These are phyloP conservation scores for Lissonota sp. DNA, from an alignment of 2,888 invertebrate species.

Conservation along the genomic window DNA sequence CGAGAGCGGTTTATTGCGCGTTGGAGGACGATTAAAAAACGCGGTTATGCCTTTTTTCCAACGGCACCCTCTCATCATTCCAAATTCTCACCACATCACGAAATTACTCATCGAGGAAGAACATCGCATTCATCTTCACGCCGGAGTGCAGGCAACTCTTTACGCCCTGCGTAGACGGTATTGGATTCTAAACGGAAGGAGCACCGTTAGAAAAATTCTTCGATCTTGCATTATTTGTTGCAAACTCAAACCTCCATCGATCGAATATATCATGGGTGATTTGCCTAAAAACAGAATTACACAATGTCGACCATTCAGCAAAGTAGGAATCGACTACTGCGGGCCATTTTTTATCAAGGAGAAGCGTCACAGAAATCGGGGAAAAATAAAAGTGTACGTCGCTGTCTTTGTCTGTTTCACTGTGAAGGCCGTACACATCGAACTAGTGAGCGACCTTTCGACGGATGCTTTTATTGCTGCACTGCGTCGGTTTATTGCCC, in stretches of 20 bases:
- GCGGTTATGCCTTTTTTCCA: neutral
- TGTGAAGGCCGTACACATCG: constrained; percentile 59
- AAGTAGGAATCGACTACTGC: constrained; percentile 58
- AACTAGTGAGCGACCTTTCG: constrained; percentile 58
- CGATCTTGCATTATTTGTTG: constrained; percentile 36
- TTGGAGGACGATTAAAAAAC: constrained; percentile 8
- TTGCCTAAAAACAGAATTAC: constrained; percentile 43
- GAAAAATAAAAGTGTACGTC: constrained; percentile 56
- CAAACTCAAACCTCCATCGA: constrained; percentile 17
- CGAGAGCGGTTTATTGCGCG: constrained; percentile 7
- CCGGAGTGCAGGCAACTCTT: constrained; percentile 62
- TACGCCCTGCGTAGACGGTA: constrained; percentile 44
- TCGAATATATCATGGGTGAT: constrained; percentile 40
- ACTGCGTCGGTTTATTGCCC: constrained; percentile 48
- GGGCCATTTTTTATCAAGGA: constrained; percentile 65
- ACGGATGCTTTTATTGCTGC: constrained; percentile 61
- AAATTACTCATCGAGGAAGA: constrained; percentile 22
- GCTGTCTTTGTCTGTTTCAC: constrained; percentile 61
- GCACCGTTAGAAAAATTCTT: constrained; percentile 43
- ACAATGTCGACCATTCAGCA: constrained; percentile 36
- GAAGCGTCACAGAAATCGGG: constrained; percentile 52
- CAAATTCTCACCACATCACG: constrained; percentile 37
- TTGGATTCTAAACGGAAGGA: constrained; percentile 59
- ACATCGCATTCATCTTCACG: constrained; percentile 47
- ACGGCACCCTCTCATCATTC: constrained; percentile 44